Evolutionary conservation across 2,113 vertebrate genomes (phyloP).

Genomic region (Mesoclemmys tuberculata): DNA sequence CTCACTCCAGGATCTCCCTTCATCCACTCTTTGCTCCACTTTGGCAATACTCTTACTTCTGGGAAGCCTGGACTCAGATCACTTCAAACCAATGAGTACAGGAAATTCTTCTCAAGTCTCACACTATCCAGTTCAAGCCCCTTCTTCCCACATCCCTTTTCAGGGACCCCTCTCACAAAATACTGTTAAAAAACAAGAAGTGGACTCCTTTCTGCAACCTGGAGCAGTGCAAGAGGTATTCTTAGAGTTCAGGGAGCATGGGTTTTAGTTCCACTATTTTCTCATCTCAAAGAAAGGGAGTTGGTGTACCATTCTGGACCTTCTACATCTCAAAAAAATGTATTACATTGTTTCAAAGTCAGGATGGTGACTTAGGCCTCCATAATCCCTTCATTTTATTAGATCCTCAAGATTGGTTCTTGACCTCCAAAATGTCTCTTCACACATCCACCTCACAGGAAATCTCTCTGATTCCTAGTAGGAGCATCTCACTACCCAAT

Average conservation of each 20-base stretch:
- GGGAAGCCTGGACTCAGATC: background rate
- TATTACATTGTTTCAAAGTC: too few species aligned
- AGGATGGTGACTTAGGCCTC: background rate
- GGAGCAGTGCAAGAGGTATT: background rate
- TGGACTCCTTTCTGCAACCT: background rate
- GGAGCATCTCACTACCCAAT: too few species aligned
- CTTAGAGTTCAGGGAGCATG: background rate
- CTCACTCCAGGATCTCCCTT: background rate
- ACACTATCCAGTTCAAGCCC: too few species aligned
- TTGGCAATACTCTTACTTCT: background rate
- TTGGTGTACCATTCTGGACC: background rate
- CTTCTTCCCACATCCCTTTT: too few species aligned
- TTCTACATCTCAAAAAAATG: background rate
- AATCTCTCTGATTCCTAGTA: too few species aligned
- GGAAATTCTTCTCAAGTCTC: too few species aligned
- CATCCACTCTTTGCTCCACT: background rate
- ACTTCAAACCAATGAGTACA: background rate
- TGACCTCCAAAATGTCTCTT: too few species aligned
- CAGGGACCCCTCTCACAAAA: background rate
- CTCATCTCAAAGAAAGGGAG: background rate
- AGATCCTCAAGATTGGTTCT: background rate
- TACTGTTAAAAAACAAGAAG: background rate
- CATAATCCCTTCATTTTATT: background rate
- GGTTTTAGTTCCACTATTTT: background rate
- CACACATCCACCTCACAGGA: too few species aligned